Base-by-base conservation (phyloP, 2,113 vertebrate species). In the Stomatorhinus ivindoensis region DNA sequence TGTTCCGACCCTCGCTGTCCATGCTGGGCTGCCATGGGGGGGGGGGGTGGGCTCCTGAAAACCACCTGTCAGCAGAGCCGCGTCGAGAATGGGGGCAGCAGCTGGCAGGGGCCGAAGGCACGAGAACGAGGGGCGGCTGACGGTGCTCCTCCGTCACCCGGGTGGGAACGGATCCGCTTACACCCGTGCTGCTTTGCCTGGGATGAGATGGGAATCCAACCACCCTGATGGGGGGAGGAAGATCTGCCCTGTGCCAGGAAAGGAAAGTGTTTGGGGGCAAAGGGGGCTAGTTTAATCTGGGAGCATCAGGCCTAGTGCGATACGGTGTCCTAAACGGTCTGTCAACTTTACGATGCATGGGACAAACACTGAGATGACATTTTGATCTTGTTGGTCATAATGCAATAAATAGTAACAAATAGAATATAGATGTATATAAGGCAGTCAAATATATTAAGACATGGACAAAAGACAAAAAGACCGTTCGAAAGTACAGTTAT, bases 91-190 rank as follows among this genome's bases (percentile, higher is more conserved):
- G 88, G 85, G 88, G 94, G 95, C 94, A 96, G 95, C 95, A 95
- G 85, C 95, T 94, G 90, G 91, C 93, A 89, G 95, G 96, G 95
- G 96, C 93, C 94, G 94, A 95, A 96, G 94, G 94, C 94, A 94
- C 92, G 95, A 94, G 96, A 96, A 97, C 96, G 95, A 95, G 31
- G 73, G 94, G 95, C 93, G 94, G 95, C 95, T 94, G 93, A 91
- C 92, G 11, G 27, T 55, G 31, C 21, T 27, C n/a, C 48, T 27
- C 27, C 48, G n/a, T 35, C 47, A 47, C 19, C 17, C 35, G 15
- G 48, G 48, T 6, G 50, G 85, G 50, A 24, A 35, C 2, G 17
- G 50, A 17, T 87, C 85, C 17, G n/a, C 85, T 80, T 80, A 42
- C 73, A 80, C 4, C 85, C 6, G 50, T 4, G 31, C n/a, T 15